Conservation (phyloP, 2,797 vertebrate species). For the Pangasius macronema region DNA sequence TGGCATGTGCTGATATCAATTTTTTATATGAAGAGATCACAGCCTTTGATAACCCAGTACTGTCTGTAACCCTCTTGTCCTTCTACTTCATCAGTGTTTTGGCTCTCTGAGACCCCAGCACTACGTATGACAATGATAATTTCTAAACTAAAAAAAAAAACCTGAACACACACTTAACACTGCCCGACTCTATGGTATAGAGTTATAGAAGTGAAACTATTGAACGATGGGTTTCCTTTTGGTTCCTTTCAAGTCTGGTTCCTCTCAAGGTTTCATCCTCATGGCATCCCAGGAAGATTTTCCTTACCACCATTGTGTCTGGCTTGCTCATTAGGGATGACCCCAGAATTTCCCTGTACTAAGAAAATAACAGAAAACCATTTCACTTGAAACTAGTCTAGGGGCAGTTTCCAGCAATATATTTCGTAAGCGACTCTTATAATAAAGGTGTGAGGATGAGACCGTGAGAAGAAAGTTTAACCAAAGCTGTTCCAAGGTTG, state of each 20-base stretch:
- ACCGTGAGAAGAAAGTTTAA: background rate
- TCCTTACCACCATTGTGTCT: too few species aligned
- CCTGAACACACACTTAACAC: background rate
- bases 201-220: background rate
- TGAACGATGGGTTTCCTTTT: background rate
- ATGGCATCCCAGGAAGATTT: background rate
- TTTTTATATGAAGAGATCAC: background rate
- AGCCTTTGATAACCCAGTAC: background rate
- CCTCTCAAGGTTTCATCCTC: background rate
- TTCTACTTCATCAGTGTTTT: background rate
- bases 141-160: background rate
- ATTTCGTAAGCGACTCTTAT: too few species aligned
- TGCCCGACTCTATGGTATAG: background rate
- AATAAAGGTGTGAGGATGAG: background rate
- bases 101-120: too few species aligned
- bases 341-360: too few species aligned
- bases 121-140: too few species aligned
- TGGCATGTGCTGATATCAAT: background rate
- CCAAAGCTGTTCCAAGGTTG: background rate
- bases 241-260: background rate
- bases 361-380: background rate
- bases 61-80: background rate
- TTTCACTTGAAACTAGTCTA: background rate
- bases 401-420: background rate
- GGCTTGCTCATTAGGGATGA: too few species aligned